phyloP scores from a whole-genome alignment of 2,113 vertebrate genomes.

The Peromyscus maniculatus region DNA sequence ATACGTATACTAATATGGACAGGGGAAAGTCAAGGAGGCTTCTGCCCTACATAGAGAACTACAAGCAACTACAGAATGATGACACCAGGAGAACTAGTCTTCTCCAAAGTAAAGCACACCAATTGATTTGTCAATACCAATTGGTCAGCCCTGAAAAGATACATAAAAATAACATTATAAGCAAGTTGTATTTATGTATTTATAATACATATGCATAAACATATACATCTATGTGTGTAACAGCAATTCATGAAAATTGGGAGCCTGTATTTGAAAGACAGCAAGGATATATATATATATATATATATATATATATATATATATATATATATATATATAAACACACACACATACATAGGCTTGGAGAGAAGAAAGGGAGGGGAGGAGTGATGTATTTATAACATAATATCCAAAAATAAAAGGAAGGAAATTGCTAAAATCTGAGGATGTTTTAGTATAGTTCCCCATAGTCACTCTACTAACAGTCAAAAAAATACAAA shows the following conservation, averaged over 20 bases:
- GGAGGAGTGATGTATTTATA: background rate
- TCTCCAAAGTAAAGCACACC: background rate
- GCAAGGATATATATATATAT: background rate
- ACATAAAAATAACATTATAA: background rate
- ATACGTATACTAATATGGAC: background rate
- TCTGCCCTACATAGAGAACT: too few relatives aligned
- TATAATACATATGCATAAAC: background rate
- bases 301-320: too few relatives aligned
- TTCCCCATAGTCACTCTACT: background rate
- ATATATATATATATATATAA: too few relatives aligned
- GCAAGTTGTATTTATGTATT: background rate
- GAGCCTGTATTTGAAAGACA: background rate
- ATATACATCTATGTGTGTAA: background rate
- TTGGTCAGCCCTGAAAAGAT: background rate
- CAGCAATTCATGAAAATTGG: background rate
- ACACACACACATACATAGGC: too few relatives aligned
- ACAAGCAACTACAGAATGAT: background rate
- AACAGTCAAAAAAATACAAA: background rate
- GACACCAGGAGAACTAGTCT: background rate
- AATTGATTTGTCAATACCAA: background rate
- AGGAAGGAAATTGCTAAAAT: background rate
- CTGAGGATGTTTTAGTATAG: background rate
- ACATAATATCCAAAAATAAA: background rate
- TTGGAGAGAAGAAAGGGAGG: background rate
- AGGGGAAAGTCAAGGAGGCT: background rate